These are phyloP conservation scores for Xerus rutilus DNA, from an alignment of 2,797 vertebrate species.

Conservation along the genomic window DNA sequence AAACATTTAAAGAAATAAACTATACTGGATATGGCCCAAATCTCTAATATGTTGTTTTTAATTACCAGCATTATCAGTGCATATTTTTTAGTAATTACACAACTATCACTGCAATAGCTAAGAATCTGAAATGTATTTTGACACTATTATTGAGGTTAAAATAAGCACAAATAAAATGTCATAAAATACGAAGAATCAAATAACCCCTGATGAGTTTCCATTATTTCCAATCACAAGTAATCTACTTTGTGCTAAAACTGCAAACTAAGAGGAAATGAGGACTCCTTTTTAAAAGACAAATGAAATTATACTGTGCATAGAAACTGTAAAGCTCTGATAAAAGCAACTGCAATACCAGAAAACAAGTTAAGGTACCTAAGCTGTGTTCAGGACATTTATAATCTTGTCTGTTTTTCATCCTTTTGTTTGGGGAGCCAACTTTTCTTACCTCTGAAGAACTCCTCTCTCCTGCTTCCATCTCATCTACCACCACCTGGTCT, in stretches of 20 bases:
- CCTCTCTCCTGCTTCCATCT: background rate
- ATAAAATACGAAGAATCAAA: slow-evolving; percentile 37
- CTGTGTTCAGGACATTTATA: background rate
- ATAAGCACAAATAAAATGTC: slow-evolving; percentile 55
- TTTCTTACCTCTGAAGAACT: background rate
- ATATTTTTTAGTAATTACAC: slow-evolving; percentile 42
- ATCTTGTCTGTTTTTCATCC: background rate
- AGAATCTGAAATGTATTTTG: slow-evolving; percentile 15
- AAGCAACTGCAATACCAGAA: background rate
- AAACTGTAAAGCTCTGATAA: background rate
- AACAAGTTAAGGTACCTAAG: background rate
- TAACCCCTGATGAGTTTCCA: background rate
- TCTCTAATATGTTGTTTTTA: slow-evolving; percentile 65
- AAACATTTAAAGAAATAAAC: slow-evolving; percentile 49
- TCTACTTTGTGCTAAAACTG: slow-evolving; percentile 37
- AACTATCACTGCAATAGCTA: slow-evolving; percentile 25
- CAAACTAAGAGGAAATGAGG: background rate
- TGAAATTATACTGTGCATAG: background rate
- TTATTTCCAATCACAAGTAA: slow-evolving; percentile 7
- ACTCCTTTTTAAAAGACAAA: slow-evolving; percentile 24
- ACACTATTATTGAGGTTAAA: background rate
- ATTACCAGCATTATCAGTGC: slow-evolving; percentile 38
- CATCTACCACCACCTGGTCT: background rate
- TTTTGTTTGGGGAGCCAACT: background rate
- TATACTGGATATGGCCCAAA: background rate